phyloP scores from a whole-genome alignment of 2,113 vertebrate genomes.

The Erpornis zantholeuca region DNA sequence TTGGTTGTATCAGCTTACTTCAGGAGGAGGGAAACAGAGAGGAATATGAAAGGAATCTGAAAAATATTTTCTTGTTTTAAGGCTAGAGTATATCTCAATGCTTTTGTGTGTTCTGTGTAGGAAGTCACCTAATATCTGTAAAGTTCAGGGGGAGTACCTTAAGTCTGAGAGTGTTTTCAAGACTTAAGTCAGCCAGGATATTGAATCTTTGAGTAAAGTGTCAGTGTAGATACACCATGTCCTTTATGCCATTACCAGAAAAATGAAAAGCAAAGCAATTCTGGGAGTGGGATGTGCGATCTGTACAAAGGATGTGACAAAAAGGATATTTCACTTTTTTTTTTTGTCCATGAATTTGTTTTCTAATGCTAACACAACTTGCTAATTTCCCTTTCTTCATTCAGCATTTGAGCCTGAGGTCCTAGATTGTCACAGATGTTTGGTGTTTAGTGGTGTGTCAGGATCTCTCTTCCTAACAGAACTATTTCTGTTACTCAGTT shows the following conservation, averaged over 20 bases:
- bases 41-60: neutral
- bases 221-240: neutral
- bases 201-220: neutral
- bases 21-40: neutral
- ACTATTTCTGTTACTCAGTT: neutral
- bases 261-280: neutral
- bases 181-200: neutral
- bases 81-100: neutral
- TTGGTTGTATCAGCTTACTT: neutral
- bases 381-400: neutral
- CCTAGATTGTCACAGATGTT: neutral
- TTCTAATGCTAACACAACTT: neutral
- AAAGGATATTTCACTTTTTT: neutral
- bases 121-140: neutral
- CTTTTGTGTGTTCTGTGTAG: neutral
- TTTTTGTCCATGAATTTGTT: rapidly evolving
- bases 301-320: neutral
- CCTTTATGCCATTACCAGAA: neutral
- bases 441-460: neutral
- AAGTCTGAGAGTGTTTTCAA: neutral
- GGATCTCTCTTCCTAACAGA: neutral
- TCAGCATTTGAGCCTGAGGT: neutral
- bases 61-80: neutral
- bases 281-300: neutral
- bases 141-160: neutral